A percentile compares a stretch with the other conserved stretches of the same genome.
phyloP scores from a whole-genome alignment of 2,888 invertebrate genomes.

The Stenoptilia bipunctidactyla region DNA sequence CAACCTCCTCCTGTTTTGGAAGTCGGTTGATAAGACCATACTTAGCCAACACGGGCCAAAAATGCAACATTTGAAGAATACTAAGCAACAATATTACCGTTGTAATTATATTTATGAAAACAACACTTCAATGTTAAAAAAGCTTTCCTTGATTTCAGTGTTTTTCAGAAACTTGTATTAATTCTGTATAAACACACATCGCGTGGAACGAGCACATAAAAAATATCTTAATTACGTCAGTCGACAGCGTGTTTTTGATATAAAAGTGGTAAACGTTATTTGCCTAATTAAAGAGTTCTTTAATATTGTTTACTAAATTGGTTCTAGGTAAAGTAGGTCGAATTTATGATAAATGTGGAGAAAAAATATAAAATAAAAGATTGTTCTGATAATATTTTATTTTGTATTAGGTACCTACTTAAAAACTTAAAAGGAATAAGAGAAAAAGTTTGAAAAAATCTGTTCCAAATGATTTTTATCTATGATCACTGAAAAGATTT shows the following conservation, averaged over 20 bases:
- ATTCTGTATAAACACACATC: conserved; percentile 23
- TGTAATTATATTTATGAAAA: no score
- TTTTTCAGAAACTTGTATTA: conserved; percentile 1
- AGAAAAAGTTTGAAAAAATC: no score
- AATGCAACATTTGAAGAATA: no score
- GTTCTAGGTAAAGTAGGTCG: neutral
- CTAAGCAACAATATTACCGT: no score
- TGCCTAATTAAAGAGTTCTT: conserved; percentile 41
- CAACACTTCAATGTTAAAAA: no score
- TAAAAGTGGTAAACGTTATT: conserved; percentile 43
- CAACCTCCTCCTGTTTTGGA: no score
- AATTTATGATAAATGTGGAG: neutral
- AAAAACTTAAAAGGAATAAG: neutral
- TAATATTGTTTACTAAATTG: neutral
- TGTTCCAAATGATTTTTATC: no score
- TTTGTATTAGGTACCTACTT: neutral
- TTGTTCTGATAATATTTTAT: neutral
- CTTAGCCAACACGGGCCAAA: no score
- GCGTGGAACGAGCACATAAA: conserved; percentile 59
- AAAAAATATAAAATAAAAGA: neutral
- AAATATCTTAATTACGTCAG: conserved; percentile 57
- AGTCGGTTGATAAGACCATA: no score
- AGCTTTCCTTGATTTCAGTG: no score
- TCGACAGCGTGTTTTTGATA: conserved; percentile 56
- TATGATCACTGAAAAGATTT: no score